phyloP scores from a whole-genome alignment of 2,888 invertebrate species.

The Capitulum mitella region DNA sequence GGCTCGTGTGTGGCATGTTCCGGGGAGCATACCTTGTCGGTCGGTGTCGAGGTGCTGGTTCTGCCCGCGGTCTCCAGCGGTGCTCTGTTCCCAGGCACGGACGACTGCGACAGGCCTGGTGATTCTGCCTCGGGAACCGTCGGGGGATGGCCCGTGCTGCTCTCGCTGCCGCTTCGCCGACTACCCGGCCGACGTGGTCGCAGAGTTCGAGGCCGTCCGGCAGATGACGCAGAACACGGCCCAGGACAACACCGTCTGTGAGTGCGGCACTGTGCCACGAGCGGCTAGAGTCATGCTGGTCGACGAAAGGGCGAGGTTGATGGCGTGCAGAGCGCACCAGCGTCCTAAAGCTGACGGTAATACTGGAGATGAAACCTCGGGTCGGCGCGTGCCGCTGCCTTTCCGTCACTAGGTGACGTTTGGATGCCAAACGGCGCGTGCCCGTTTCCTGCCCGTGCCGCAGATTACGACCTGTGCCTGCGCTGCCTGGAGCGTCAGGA shows the following conservation, averaged over 20 bases:
- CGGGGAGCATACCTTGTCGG: too few relatives aligned
- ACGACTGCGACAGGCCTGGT: neutral
- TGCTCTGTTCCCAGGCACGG: too few relatives aligned
- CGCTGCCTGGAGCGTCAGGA: slow-evolving; percentile 63
- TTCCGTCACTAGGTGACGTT: neutral
- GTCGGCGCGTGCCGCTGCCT: too few relatives aligned
- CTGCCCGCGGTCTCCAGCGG: too few relatives aligned
- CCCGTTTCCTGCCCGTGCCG: neutral
- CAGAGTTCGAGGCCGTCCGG: neutral
- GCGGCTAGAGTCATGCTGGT: too few relatives aligned
- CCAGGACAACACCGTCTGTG: slow-evolving; percentile 17
- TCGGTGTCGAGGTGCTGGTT: too few relatives aligned
- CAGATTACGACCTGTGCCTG: slow-evolving; percentile 70
- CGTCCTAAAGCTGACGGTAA: too few relatives aligned
- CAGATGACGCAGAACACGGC: neutral
- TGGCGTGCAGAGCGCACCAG: too few relatives aligned
- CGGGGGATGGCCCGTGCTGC: neutral
- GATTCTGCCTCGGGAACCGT: neutral
- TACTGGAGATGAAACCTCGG: too few relatives aligned
- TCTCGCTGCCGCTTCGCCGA: neutral
- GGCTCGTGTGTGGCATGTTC: too few relatives aligned
- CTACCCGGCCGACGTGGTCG: neutral
- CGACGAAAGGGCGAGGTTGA: too few relatives aligned
- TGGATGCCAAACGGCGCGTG: neutral
- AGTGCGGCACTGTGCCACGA: too few relatives aligned